phyloP scores from a whole-genome alignment of 1,140 invertebrate genomes.

The Bombus breviceps region DNA sequence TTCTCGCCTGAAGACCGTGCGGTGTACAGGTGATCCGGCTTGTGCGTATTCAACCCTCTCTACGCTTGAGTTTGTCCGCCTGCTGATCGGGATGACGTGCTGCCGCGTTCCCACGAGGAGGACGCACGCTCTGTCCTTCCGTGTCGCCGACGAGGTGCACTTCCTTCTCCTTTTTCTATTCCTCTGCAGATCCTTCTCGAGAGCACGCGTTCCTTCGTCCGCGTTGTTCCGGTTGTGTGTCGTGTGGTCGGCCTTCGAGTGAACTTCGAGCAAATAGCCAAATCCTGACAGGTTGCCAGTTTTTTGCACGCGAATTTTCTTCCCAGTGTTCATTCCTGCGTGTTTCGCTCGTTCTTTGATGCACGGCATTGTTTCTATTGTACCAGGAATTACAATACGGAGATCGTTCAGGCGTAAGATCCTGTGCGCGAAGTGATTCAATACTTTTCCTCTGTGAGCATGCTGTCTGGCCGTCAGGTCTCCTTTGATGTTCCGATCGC shows the following conservation, averaged over 20 bases:
- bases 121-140: slow-evolving; percentile 55
- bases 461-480: slow-evolving; percentile 23
- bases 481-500: slow-evolving; percentile 15
- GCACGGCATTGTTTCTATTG: neutral
- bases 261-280: neutral
- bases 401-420: neutral
- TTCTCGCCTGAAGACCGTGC: slow-evolving; percentile 76
- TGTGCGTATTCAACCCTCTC: slow-evolving; percentile 47
- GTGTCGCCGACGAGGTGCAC: slow-evolving; percentile 51
- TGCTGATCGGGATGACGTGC: slow-evolving; percentile 67
- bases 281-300: neutral
- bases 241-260: neutral
- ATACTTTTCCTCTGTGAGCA: neutral
- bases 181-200: neutral
- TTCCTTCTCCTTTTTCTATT: neutral
- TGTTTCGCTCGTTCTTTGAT: neutral
- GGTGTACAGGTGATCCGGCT: slow-evolving; percentile 69
- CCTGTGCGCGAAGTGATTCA: neutral
- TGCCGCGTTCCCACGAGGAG: slow-evolving; percentile 69
- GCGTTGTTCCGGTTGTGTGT: neutral
- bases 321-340: neutral
- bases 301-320: neutral
- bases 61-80: slow-evolving; percentile 42
- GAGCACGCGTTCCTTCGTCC: neutral
- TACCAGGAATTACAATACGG: neutral